phyloP scores from a whole-genome alignment of 2,797 vertebrate genomes.

The Bradypus variegatus region DNA sequence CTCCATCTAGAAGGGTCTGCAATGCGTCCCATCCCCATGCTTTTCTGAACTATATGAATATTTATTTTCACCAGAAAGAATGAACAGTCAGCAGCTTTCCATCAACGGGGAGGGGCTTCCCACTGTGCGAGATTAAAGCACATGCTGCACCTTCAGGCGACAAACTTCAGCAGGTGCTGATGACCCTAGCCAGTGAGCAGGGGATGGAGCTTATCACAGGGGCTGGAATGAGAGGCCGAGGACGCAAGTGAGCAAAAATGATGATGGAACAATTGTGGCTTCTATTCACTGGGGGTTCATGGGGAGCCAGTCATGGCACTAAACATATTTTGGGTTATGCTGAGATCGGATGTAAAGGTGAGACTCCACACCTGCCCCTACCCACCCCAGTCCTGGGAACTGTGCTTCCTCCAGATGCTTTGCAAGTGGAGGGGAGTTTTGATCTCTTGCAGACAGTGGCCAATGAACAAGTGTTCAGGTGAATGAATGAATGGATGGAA shows the following conservation, averaged over 20 bases:
- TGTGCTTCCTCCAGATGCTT: background rate
- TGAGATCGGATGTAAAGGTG: background rate
- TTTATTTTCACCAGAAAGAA: background rate
- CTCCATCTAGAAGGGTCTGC: fast-evolving
- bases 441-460: no score
- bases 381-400: background rate
- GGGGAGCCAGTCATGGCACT: fast-evolving
- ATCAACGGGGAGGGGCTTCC: fast-evolving
- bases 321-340: no score
- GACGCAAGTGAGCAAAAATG: fast-evolving
- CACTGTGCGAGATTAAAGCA: no score
- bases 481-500: no score
- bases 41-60: no score
- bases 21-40: background rate
- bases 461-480: fast-evolving
- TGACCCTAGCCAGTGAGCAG: fast-evolving
- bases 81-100: fast-evolving
- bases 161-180: fast-evolving
- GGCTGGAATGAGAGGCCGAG: no score
- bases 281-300: fast-evolving
- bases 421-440: background rate
- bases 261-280: fast-evolving
- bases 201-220: no score
- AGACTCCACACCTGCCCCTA: background rate
- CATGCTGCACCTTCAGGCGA: background rate